Conservation (phyloP, 2,113 vertebrate genomes). For the Oreotrochilus melanogaster region DNA sequence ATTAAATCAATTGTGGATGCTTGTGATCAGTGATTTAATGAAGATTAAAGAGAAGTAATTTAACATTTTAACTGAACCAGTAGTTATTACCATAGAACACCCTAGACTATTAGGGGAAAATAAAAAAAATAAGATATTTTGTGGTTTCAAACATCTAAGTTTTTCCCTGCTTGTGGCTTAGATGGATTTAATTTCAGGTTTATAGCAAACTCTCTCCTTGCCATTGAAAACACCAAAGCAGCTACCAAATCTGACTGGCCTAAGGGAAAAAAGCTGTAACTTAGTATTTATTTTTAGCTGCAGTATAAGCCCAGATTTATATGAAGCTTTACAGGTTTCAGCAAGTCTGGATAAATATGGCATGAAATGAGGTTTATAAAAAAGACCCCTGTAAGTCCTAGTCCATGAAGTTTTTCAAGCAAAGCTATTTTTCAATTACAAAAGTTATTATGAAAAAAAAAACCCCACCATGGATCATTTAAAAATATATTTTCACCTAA, state of each 20-base stretch:
- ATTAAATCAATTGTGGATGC: background rate
- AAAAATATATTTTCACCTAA: background rate
- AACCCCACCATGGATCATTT: background rate
- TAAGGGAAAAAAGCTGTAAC: background rate
- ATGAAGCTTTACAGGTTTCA: background rate
- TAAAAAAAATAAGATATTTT: background rate
- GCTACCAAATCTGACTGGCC: background rate
- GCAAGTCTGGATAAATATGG: background rate
- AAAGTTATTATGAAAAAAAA: background rate
- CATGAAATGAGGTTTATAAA: background rate
- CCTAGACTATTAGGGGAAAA: background rate
- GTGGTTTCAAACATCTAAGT: background rate
- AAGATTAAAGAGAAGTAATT: background rate
- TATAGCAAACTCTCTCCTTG: background rate
- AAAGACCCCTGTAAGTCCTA: background rate
- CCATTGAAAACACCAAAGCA: background rate
- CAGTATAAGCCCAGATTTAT: background rate
- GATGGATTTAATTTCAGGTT: background rate
- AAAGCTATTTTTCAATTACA: background rate
- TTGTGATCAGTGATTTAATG: background rate
- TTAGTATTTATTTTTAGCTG: background rate
- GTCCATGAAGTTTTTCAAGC: background rate
- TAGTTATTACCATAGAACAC: background rate
- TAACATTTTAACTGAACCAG: background rate
- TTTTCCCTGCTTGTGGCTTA: background rate